phyloP scores from a whole-genome alignment of 2,113 vertebrate genomes.

The Plestiodon gilberti region DNA sequence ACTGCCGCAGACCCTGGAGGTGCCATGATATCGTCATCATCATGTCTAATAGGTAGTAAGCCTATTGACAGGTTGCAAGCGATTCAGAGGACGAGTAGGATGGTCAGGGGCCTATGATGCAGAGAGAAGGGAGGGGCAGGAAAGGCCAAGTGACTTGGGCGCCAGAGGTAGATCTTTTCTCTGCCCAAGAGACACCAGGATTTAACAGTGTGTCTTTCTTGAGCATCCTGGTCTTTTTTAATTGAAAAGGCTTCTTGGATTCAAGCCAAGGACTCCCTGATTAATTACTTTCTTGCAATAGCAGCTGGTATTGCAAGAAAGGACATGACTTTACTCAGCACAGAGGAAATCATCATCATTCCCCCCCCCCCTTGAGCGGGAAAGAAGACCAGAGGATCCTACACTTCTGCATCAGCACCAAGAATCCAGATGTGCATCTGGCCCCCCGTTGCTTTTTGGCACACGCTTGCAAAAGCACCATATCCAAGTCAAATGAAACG shows the following conservation, averaged over 20 bases:
- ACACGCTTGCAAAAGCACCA: too few relatives aligned
- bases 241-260: conserved; percentile 54
- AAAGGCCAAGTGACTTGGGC: background rate
- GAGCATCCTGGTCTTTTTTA: conserved; percentile 33
- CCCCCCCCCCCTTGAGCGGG: background rate
- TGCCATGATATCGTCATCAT: too few relatives aligned
- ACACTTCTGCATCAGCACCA: background rate
- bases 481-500: too few relatives aligned
- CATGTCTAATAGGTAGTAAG: background rate
- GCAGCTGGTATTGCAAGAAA: background rate
- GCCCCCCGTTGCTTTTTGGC: background rate
- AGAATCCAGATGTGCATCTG: background rate
- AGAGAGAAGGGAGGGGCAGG: fast-evolving
- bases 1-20: too few relatives aligned
- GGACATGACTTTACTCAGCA: background rate
- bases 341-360: background rate
- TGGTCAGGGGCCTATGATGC: background rate
- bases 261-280: background rate
- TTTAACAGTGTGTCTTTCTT: conserved; percentile 28
- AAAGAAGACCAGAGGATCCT: too few relatives aligned
- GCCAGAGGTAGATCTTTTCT: fast-evolving
- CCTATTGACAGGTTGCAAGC: background rate
- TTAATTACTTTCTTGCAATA: conserved; percentile 57
- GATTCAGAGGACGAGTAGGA: background rate
- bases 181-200: background rate